Evolutionary conservation across 2,888 invertebrate species (phyloP).

Genomic region (Opisthograptis luteolata): DNA sequence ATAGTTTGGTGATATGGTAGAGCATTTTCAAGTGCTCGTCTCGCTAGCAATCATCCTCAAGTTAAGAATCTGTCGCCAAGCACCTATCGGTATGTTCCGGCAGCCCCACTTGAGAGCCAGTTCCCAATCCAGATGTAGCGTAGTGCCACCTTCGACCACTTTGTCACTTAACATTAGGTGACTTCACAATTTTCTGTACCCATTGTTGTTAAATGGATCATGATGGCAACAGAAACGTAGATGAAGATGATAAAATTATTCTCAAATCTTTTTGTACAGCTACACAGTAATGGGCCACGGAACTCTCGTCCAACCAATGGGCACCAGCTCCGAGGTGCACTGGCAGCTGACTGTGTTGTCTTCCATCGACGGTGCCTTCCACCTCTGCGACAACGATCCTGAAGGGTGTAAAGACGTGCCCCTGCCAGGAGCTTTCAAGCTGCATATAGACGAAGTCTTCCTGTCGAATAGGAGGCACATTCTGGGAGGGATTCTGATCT

Average conservation of each 20-base stretch:
- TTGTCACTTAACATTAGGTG: too few relatives aligned
- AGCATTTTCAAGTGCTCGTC: too few relatives aligned
- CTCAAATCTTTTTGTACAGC: slow-evolving; percentile 40
- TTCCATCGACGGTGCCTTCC: slow-evolving; percentile 57
- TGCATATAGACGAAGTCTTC: slow-evolving; percentile 69
- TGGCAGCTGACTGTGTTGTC: slow-evolving; percentile 71
- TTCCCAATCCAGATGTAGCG: too few relatives aligned
- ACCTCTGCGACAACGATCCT: slow-evolving; percentile 64
- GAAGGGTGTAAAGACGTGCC: slow-evolving; percentile 52
- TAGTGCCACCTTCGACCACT: too few relatives aligned
- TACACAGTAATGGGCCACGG: slow-evolving; percentile 71
- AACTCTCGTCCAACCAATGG: slow-evolving; percentile 43
- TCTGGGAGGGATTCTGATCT: slow-evolving; percentile 65
- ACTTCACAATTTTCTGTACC: too few relatives aligned
- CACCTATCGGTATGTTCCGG: too few relatives aligned
- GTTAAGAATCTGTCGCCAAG: too few relatives aligned
- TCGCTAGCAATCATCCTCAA: too few relatives aligned
- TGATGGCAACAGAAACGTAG: neutral
- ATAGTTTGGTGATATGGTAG: too few relatives aligned
- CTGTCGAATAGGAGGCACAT: slow-evolving; percentile 72
- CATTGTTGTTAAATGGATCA: too few relatives aligned
- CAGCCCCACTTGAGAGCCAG: too few relatives aligned
- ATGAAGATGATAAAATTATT: neutral
- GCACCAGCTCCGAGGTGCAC: slow-evolving; percentile 48
- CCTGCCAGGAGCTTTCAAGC: slow-evolving; percentile 52